Evolutionary conservation across 2,113 vertebrate genomes (phyloP), one percentile per base, ranked within the genome.

Genomic region (Siphamia tubifer): DNA sequence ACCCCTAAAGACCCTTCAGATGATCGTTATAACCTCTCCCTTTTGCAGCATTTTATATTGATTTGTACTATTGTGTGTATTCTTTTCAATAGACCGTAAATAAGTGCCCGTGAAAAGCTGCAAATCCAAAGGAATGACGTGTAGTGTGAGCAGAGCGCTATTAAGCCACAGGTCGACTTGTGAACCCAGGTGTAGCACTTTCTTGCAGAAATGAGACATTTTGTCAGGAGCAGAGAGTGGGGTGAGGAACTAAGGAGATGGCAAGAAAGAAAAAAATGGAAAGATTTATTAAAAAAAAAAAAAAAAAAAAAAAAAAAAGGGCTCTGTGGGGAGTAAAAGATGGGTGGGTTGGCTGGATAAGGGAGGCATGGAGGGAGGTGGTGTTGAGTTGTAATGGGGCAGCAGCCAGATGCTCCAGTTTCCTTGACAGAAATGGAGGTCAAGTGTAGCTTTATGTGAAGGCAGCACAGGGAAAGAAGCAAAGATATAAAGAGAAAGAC

Each of bases 351-450:
- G 45, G 73, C 47, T 61, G 65, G 66, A 51, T 31, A 16, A 53
- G 58, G 43, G 36, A 35, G 64, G 30, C 11, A 42, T 57, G 42
- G 52, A 66, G 30, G 67, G 67, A 70, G 70, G 60, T 47, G 49
- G 42, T 15, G 42, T 47, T 25, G 19, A 60, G 75, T 72, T 77
- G 88, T 86, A 86, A 83, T 82, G 83, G 88, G 89, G 83, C 74
- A 76, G 79, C 40, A 77, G 85, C 74, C 85, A 90, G 88, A 89
- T 88, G 91, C 84, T 91, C 92, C 75, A 91, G 56, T 91, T 92
- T 93, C 87, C 80, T 83, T 87, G 82, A 86, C 89, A 88, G 77
- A 86, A 92, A 93, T 91, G 84, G 91, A 93, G 91, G 92, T 92
- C 90, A 92, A 91, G 85, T 82, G 78, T 75, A 80, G 87, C 80